Conservation (phyloP, 2,888 invertebrate genomes). For the Branchipolynoe longqiensis region DNA sequence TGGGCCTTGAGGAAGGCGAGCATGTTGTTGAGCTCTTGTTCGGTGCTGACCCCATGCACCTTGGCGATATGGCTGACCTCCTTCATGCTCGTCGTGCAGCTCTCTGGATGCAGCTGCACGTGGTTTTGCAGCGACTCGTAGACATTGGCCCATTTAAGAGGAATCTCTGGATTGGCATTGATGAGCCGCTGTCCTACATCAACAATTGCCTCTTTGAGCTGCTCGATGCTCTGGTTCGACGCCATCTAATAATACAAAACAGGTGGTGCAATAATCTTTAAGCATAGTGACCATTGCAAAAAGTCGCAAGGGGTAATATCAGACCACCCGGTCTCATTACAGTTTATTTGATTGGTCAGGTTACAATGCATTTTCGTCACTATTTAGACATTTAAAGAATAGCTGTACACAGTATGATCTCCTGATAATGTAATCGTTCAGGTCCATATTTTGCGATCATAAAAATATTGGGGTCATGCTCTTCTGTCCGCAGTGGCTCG, state of each 20-base stretch:
- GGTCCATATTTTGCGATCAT: too few species aligned
- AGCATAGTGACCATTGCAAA: too few species aligned
- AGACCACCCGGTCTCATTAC: too few species aligned
- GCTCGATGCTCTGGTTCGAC: constrained; percentile 65
- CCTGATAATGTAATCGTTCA: too few species aligned
- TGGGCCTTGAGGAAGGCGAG: constrained; percentile 67
- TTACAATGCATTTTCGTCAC: too few species aligned
- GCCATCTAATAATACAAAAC: constrained; percentile 34
- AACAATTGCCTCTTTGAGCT: constrained; percentile 65
- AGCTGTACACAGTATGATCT: too few species aligned
- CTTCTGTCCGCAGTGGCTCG: too few species aligned
- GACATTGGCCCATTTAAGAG: constrained; percentile 65
- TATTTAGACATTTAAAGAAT: too few species aligned
- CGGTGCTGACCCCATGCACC: constrained; percentile 62
- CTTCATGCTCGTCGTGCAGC: constrained; percentile 59
- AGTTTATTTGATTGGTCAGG: too few species aligned
- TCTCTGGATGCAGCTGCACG: constrained; percentile 56
- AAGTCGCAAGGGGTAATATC: too few species aligned
- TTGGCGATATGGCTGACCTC: constrained; percentile 62
- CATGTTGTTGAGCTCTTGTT: constrained; percentile 65
- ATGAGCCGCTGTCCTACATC: constrained; percentile 60
- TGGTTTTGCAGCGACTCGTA: constrained; percentile 67
- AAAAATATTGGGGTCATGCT: too few species aligned
- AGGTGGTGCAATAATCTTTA: neutral
- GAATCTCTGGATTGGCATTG: constrained; percentile 65